Percentiles rank a stretch among this genome's conserved stretches.
phyloP scores from a whole-genome alignment of 2,113 vertebrate species.

The Etheostoma cragini region DNA sequence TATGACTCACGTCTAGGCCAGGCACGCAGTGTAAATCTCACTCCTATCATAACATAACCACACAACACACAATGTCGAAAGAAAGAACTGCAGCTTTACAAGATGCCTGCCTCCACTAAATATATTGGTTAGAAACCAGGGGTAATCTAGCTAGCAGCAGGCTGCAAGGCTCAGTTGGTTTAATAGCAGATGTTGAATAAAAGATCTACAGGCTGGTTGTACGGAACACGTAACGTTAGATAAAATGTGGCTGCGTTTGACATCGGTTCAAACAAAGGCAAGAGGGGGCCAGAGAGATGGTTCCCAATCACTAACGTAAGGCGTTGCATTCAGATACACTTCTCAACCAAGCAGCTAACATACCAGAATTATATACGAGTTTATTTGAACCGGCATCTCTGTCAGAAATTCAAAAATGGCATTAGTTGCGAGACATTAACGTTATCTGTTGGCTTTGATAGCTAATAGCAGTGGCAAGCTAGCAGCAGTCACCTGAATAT shows the following conservation, averaged over 20 bases:
- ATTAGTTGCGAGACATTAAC: constrained; percentile 3
- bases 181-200: constrained; percentile 42
- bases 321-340: constrained; percentile 21
- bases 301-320: constrained; percentile 25
- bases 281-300: constrained; percentile 42
- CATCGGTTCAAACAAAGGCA: constrained; percentile 80
- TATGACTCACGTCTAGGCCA: constrained; percentile 69
- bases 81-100: constrained; percentile 15
- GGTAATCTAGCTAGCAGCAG: not conserved
- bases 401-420: constrained; percentile 13
- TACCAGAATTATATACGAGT: not conserved
- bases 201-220: constrained; percentile 43
- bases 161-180: constrained; percentile 18
- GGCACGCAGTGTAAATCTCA: constrained; percentile 59
- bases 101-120: constrained; percentile 23
- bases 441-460: constrained; percentile 22
- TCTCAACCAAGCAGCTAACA: constrained; percentile 17
- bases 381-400: not conserved
- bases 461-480: constrained; percentile 66
- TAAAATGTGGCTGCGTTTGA: constrained; percentile 74
- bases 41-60: constrained; percentile 56
- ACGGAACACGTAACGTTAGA: constrained; percentile 52
- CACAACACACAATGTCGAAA: constrained; percentile 49
- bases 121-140: not conserved
- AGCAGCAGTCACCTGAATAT: constrained; percentile 71